A percentile compares a stretch with the other conserved stretches of the same genome.
Conservation (phyloP, 1,140 invertebrate species). For the Calephelis virginiensis region DNA sequence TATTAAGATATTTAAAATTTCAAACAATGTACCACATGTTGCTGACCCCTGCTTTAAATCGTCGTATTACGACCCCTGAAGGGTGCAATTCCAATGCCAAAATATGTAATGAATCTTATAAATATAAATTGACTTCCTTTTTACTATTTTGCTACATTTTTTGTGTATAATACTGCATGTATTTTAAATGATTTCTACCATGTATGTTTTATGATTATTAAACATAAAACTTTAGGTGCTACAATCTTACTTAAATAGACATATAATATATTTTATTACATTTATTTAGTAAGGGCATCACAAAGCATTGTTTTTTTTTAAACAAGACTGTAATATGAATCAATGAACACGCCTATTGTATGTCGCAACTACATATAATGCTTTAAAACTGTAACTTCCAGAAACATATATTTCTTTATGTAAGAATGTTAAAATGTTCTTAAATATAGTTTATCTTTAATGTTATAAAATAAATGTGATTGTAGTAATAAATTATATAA, state of each 20-base stretch:
- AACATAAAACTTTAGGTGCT: constrained; percentile 59
- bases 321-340: constrained; percentile 26
- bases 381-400: constrained; percentile 25
- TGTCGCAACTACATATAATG: constrained; percentile 31
- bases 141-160: background rate
- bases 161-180: constrained; percentile 6
- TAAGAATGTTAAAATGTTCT: constrained; percentile 25
- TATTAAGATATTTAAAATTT: too few relatives aligned
- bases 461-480: constrained; percentile 31
- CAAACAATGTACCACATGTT: too few relatives aligned
- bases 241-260: constrained; percentile 64
- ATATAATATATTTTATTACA: constrained; percentile 25
- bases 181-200: background rate
- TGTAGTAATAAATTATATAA: constrained; percentile 30
- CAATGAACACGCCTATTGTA: constrained; percentile 22
- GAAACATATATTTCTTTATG: constrained; percentile 19
- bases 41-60: too few relatives aligned
- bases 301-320: constrained; percentile 30
- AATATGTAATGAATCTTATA: constrained; percentile 22
- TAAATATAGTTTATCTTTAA: constrained; percentile 30
- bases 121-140: constrained; percentile 6
- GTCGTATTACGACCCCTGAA: too few relatives aligned
- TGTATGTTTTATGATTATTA: background rate
- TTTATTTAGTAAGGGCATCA: constrained; percentile 34
- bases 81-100: constrained; percentile 50